Percentiles rank a stretch among this genome's conserved stretches.
Evolutionary conservation across 2,797 vertebrate genomes (phyloP).

Genomic region (Aulostomus chinensis): DNA sequence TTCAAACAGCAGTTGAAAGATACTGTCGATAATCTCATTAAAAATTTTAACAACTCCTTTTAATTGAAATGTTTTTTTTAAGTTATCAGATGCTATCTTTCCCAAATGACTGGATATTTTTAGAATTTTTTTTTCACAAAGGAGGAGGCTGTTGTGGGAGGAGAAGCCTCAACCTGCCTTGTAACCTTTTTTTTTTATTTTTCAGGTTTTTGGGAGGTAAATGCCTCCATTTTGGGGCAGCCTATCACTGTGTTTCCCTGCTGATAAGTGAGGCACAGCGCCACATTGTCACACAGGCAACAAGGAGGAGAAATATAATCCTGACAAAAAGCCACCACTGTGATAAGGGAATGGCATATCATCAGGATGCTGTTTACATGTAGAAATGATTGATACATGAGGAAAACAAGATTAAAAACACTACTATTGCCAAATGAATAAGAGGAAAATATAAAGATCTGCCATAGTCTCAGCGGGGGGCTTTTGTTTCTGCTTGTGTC

Average conservation of each 20-base stretch:
- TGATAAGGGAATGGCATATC: conserved; percentile 36
- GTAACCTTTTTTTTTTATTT: conserved; percentile 42
- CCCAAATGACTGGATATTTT: too few relatives aligned
- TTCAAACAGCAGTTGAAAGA: not conserved
- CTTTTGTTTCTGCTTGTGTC: too few relatives aligned
- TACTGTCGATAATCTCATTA: not conserved
- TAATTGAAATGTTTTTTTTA: too few relatives aligned
- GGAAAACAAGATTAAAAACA: not conserved
- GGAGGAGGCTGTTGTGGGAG: conserved; percentile 6
- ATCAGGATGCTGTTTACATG: conserved; percentile 34
- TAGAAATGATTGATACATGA: not conserved
- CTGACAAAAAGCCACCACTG: conserved; percentile 22
- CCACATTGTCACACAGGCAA: conserved; percentile 40
- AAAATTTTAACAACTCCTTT: too few relatives aligned
- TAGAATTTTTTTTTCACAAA: conserved; percentile 25
- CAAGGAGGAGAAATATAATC: conserved; percentile 45
- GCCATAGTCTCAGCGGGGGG: too few relatives aligned
- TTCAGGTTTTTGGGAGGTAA: conserved; percentile 46
- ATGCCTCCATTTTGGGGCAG: conserved; percentile 52
- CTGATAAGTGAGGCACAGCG: conserved; percentile 51
- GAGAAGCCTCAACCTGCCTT: conserved; percentile 18
- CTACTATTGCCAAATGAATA: not conserved
- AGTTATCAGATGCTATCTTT: too few relatives aligned
- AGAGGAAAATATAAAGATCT: too few relatives aligned
- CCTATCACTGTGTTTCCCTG: conserved; percentile 42